Conservation (phyloP, 1,140 invertebrate genomes). For the Probaryconus sp. region DNA sequence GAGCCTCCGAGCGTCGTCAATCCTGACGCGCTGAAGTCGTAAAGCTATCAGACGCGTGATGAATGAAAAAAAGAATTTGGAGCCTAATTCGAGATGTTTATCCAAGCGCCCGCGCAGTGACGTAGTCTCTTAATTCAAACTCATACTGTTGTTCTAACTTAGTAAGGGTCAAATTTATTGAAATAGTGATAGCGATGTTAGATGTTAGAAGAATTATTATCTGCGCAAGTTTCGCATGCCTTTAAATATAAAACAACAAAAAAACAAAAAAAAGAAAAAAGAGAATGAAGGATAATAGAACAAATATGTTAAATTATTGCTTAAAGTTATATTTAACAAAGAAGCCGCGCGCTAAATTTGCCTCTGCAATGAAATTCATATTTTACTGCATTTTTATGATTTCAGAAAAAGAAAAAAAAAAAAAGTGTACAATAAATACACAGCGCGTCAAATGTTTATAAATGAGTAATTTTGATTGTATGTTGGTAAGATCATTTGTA, state of each 20-base stretch:
- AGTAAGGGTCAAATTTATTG: slow-evolving; percentile 64
- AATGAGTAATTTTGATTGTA: too few relatives aligned
- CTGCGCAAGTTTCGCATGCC: slow-evolving; percentile 37
- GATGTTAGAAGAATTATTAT: slow-evolving; percentile 59
- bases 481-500: too few relatives aligned
- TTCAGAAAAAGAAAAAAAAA: too few relatives aligned
- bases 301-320: too few relatives aligned
- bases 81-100: slow-evolving; percentile 68
- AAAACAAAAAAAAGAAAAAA: too few relatives aligned
- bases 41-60: slow-evolving; percentile 62
- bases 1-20: slow-evolving; percentile 57
- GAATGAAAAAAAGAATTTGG: slow-evolving; percentile 65
- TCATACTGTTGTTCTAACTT: slow-evolving; percentile 66
- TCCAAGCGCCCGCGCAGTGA: slow-evolving; percentile 64
- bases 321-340: too few relatives aligned
- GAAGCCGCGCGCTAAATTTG: too few relatives aligned
- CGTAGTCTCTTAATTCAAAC: slow-evolving; percentile 68
- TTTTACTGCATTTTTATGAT: too few relatives aligned
- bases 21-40: slow-evolving; percentile 61
- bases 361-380: too few relatives aligned
- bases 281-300: too few relatives aligned
- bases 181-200: slow-evolving; percentile 62
- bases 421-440: too few relatives aligned
- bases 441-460: too few relatives aligned
- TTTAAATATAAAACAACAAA: slow-evolving; percentile 42